Evolutionary conservation across 1,140 invertebrate species (phyloP).

Genomic region (Megathymus violae): DNA sequence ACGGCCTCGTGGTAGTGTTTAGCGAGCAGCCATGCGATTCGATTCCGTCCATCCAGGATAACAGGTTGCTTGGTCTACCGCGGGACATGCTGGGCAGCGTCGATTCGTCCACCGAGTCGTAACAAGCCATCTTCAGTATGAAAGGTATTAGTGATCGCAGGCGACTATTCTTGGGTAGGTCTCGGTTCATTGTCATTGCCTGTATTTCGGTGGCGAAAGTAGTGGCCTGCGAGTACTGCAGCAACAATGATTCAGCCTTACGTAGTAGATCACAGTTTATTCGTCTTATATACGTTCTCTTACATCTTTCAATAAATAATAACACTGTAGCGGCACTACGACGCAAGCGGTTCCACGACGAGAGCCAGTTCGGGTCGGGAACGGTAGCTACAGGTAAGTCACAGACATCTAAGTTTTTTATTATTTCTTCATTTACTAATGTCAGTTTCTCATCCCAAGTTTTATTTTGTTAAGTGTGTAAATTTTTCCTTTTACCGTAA

Average conservation of each 20-base stretch:
- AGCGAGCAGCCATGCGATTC: neutral
- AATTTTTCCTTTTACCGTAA: neutral
- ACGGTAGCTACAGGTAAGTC: neutral
- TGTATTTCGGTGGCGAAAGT: neutral
- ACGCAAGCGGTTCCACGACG: neutral
- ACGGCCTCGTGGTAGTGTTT: neutral
- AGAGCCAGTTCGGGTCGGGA: neutral
- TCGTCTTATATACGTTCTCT: neutral
- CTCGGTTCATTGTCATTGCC: neutral
- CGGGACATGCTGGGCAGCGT: neutral
- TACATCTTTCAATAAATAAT: slow-evolving; percentile 13
- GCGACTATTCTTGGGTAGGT: neutral
- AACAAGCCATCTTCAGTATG: neutral
- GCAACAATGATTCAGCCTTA: neutral
- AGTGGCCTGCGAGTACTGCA: neutral
- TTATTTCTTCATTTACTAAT: neutral
- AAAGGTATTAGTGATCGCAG: neutral
- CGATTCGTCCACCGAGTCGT: neutral
- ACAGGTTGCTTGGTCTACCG: neutral
- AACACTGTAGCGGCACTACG: slow-evolving; percentile 7
- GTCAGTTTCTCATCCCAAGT: neutral
- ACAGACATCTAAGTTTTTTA: neutral
- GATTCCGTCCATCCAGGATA: neutral
- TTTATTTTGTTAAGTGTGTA: neutral
- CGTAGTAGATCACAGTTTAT: slow-evolving; percentile 4